Percentiles rank a stretch among this genome's conserved stretches.
Conservation (phyloP, 2,797 vertebrate species). For the Bucorvus abyssinicus region DNA sequence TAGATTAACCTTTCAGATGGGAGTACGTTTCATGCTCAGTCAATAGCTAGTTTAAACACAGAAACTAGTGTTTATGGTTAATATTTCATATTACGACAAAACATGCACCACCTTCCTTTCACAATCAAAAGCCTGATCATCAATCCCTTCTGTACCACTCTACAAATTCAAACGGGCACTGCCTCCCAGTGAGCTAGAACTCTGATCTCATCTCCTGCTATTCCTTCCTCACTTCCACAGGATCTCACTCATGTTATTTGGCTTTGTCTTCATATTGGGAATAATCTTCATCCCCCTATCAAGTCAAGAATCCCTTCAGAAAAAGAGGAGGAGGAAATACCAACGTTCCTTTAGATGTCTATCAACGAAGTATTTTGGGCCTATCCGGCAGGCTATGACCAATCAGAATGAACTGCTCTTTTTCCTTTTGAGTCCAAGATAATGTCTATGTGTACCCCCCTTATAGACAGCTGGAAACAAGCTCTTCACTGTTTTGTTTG, state of each 20-base stretch:
- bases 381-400: neutral
- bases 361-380: neutral
- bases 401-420: neutral
- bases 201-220: neutral
- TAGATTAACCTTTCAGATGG: neutral
- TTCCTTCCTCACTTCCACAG: neutral
- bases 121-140: neutral
- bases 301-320: neutral
- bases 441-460: accelerated
- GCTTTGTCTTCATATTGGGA: neutral
- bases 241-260: neutral
- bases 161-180: neutral
- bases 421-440: neutral
- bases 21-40: neutral
- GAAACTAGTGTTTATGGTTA: neutral
- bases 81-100: neutral
- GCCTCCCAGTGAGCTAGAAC: neutral
- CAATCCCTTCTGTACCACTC: neutral
- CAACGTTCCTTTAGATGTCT: neutral
- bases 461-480: neutral
- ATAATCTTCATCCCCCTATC: neutral
- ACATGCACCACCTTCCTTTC: neutral
- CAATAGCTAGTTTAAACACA: neutral
- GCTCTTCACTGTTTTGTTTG: neutral
- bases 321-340: neutral